A percentile compares a stretch with the other conserved stretches of the same genome.
These are phyloP conservation scores for Anoplophora glabripennis DNA, from an alignment of 1,140 invertebrate genomes.

Conservation along the genomic window DNA sequence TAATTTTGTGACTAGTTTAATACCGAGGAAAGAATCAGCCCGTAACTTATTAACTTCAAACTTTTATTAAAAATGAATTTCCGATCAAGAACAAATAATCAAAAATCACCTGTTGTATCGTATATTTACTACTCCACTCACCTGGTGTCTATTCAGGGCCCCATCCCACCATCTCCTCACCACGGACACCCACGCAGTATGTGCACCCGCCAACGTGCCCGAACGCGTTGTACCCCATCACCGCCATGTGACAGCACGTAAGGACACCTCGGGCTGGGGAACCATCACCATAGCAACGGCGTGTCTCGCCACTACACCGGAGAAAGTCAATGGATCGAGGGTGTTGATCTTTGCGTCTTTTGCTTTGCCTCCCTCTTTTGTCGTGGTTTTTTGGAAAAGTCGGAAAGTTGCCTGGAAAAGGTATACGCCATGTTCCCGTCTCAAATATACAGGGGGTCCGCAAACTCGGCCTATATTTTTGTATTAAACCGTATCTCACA, in stretches of 20 bases:
- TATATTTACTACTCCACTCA: not conserved
- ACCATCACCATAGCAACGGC: constrained; percentile 1
- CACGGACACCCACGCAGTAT: not conserved
- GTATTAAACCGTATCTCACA: no score
- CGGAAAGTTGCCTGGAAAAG: no score
- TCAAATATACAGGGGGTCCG: no score
- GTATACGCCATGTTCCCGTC: no score
- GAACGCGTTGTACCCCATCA: not conserved
- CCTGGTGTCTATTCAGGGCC: not conserved
- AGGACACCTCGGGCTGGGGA: not conserved
- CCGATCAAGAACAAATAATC: no score
- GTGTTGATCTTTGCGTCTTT: constrained; percentile 1
- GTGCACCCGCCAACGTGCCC: not conserved
- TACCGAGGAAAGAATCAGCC: no score
- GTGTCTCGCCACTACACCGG: not conserved
- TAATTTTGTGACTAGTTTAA: no score
- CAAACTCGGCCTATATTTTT: no score
- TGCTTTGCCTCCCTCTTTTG: no score
- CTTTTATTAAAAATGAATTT: no score
- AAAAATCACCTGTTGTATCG: no score
- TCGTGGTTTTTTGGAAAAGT: not conserved
- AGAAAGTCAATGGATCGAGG: not conserved
- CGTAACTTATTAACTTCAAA: no score
- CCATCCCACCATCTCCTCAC: not conserved
- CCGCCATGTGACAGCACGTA: not conserved